These are phyloP conservation scores for Polydrusus tereticollis DNA, from an alignment of 2,888 invertebrate genomes.

Conservation along the genomic window DNA sequence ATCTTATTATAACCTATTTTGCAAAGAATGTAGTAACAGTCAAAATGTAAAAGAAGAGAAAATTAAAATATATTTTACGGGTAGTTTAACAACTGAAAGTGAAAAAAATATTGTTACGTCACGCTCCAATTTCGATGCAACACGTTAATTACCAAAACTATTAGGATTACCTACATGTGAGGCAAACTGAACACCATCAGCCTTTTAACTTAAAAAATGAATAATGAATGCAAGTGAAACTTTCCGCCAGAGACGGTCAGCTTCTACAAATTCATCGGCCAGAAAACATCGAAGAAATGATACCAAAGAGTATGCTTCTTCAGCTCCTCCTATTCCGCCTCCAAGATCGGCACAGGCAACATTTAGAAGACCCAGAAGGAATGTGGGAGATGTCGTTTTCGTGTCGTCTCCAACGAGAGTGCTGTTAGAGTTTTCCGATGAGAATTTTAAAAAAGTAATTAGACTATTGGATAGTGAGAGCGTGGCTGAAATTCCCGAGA, in stretches of 20 bases:
- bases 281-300: constrained; percentile 33
- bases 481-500: constrained; percentile 27
- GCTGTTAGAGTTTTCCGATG: constrained; percentile 65
- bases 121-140: constrained; percentile 15
- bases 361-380: constrained; percentile 69
- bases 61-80: constrained; percentile 26
- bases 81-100: constrained; percentile 34
- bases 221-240: constrained; percentile 54
- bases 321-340: constrained; percentile 62
- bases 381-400: constrained; percentile 74
- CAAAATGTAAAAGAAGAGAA: constrained; percentile 22
- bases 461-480: constrained; percentile 17
- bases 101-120: constrained; percentile 22
- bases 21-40: not conserved
- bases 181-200: not conserved
- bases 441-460: constrained; percentile 50
- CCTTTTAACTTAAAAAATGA: constrained; percentile 31
- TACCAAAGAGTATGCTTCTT: constrained; percentile 16
- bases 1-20: not conserved
- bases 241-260: constrained; percentile 51
- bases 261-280: constrained; percentile 48
- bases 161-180: not conserved
- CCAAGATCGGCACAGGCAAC: constrained; percentile 68
- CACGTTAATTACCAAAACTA: not conserved
- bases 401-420: constrained; percentile 72